Percentiles rank a stretch among this genome's conserved stretches.
phyloP scores from a whole-genome alignment of 2,888 invertebrate genomes.

The Tinea trinotella region DNA sequence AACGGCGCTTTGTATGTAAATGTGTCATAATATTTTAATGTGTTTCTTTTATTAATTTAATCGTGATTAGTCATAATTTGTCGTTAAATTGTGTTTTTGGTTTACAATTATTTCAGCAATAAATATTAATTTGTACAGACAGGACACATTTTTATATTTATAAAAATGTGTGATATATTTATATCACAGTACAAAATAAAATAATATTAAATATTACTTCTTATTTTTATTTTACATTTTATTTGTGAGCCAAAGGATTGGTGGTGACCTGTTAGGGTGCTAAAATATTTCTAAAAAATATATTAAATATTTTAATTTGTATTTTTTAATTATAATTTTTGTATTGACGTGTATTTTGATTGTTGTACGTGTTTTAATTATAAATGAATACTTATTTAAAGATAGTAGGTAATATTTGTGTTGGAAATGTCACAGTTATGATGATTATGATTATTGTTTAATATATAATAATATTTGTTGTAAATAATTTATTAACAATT shows the following conservation, averaged over 20 bases:
- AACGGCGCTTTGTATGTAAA: neutral
- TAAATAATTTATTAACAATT: slow-evolving; percentile 71
- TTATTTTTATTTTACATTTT: slow-evolving; percentile 32
- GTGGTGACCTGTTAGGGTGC: slow-evolving; percentile 61
- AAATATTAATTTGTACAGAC: too few relatives aligned
- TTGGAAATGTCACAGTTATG: slow-evolving; percentile 61
- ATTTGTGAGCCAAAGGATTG: slow-evolving; percentile 31
- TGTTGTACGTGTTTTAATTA: slow-evolving; percentile 3
- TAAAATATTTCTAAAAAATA: slow-evolving; percentile 33
- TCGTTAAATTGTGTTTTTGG: slow-evolving; percentile 5
- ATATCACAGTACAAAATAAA: slow-evolving; percentile 1
- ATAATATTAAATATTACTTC: slow-evolving; percentile 41
- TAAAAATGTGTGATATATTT: neutral
- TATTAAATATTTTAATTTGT: slow-evolving; percentile 4
- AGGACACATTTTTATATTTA: too few relatives aligned
- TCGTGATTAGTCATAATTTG: too few relatives aligned
- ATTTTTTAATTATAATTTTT: slow-evolving; percentile 3
- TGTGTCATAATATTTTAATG: slow-evolving; percentile 16
- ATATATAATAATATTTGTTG: slow-evolving; percentile 69
- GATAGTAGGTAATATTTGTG: neutral
- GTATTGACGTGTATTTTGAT: slow-evolving; percentile 8
- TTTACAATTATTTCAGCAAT: too few relatives aligned
- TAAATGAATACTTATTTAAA: neutral
- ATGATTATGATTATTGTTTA: slow-evolving; percentile 48
- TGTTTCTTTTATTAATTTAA: neutral